Base-by-base conservation (phyloP, 2,888 invertebrate genomes). In the Salticus scenicus region DNA sequence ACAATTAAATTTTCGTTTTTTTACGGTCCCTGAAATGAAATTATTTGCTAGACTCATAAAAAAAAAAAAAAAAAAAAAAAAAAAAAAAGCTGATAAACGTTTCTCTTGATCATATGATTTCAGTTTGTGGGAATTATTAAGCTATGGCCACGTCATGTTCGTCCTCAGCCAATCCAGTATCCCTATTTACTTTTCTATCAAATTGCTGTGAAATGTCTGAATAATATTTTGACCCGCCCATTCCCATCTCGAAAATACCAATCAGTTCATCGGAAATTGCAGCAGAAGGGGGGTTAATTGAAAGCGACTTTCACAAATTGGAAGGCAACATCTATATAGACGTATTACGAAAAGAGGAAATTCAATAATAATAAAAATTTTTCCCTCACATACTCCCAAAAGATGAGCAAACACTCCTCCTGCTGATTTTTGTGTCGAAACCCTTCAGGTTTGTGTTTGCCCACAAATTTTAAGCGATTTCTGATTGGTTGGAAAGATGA, bases 231-330 rank as follows among this genome's bases (percentile, higher is more conserved):
- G 20, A 14, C 7, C 20, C 57, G 57, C 57, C 57, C 57, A 47
- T 47, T 17, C 17, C 47, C 8, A n/a, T 57, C 24, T 57, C 5
- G 20, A 17, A 57, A 57, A 57, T 20, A 57, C 24, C 57, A 57
- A 57, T 57, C 57, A 57, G 20, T 57, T 20, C 57, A 57, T 24
- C 57, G 57, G 57, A 57, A 57, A 57, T 57, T 57, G 57, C 57
- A 24, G 57, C 24, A 4, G 12, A 57, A 17, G 57, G 57, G n/a
- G 24, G 24, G 57, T 24, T 57, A 57, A 57, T 57, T 57, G 57
- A 57, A 57, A 57, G 12, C 24, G 57, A 24, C 24, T 57, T 24
- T 57, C 57, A 2, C 57, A 57, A 57, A 57, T 57, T 57, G 57
- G 57, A 57, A 57, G 24, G 57, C 57, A 24, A 57, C 57, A 57